phyloP scores from a whole-genome alignment of 2,113 vertebrate genomes.

The Caloenas nicobarica region DNA sequence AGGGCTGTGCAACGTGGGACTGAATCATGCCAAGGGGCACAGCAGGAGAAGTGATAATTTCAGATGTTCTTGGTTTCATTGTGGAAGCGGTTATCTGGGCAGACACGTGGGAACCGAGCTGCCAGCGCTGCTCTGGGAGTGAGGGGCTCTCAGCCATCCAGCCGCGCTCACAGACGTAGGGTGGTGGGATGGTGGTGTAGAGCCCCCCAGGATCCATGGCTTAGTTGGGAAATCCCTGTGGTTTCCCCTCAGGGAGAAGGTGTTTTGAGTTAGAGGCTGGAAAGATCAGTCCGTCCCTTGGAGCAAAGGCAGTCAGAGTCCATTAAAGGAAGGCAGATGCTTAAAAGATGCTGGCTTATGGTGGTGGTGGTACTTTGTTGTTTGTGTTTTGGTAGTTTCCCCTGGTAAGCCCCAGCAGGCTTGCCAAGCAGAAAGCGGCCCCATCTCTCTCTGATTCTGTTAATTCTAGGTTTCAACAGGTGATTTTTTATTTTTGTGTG shows the following conservation, averaged over 20 bases:
- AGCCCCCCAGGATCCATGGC: rapidly evolving
- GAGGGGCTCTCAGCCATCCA: rapidly evolving
- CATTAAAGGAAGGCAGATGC: not conserved
- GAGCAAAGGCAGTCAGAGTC: not conserved
- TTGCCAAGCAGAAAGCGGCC: not conserved
- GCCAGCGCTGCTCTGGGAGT: not conserved
- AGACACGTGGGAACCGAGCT: rapidly evolving
- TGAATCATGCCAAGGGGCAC: not conserved
- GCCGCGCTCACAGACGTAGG: rapidly evolving
- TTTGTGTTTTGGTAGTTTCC: not conserved
- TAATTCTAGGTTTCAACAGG: not conserved
- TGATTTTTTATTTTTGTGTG: not conserved
- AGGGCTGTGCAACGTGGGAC: not conserved
- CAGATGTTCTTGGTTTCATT: not conserved
- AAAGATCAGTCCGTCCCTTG: not conserved
- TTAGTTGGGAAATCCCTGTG: not conserved
- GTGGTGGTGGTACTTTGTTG: not conserved
- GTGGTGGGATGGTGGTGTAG: not conserved
- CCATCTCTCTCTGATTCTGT: not conserved
- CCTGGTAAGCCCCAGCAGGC: not conserved
- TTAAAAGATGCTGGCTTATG: not conserved
- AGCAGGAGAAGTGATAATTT: not conserved
- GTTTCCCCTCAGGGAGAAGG: rapidly evolving
- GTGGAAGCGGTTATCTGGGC: not conserved
- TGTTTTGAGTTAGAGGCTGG: not conserved